Evolutionary conservation across 1,140 invertebrate species (phyloP).

Genomic region (Drosophila lowei): DNA sequence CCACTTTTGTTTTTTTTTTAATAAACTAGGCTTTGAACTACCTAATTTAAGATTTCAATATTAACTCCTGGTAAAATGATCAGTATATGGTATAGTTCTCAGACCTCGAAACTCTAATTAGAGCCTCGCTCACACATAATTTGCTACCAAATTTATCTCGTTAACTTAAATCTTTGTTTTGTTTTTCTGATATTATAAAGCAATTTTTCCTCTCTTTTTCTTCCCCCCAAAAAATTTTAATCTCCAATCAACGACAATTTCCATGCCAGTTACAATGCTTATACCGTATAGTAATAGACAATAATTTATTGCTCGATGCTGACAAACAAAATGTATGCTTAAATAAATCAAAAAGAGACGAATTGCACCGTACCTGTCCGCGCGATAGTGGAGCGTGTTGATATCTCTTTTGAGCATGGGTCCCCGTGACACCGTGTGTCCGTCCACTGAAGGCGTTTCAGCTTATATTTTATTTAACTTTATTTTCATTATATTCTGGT

Average conservation of each 20-base stretch:
- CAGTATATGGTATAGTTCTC: too few species aligned
- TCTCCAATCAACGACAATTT: slow-evolving; percentile 18
- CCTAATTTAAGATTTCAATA: too few species aligned
- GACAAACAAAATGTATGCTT: slow-evolving; percentile 29
- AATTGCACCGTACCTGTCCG: slow-evolving; percentile 67
- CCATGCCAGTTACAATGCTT: slow-evolving; percentile 7
- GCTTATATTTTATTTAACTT: slow-evolving; percentile 53
- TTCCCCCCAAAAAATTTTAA: neutral
- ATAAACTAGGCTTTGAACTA: too few species aligned
- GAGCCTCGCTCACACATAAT: neutral
- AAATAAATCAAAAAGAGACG: slow-evolving; percentile 67
- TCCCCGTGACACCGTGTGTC: too few species aligned
- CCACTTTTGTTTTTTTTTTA: too few species aligned
- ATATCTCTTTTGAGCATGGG: slow-evolving; percentile 64
- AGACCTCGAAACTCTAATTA: neutral
- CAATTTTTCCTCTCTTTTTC: slow-evolving; percentile 16
- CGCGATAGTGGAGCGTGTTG: slow-evolving; percentile 49
- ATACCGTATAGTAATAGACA: slow-evolving; percentile 6
- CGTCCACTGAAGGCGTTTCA: slow-evolving; percentile 74
- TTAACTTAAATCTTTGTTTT: slow-evolving; percentile 12
- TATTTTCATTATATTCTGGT: slow-evolving; percentile 59
- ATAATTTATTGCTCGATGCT: slow-evolving; percentile 49
- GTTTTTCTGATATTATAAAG: neutral
- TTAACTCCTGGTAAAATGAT: too few species aligned
- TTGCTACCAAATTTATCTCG: slow-evolving; percentile 8